These are phyloP conservation scores for Drosophila fulvimacula DNA, from an alignment of 2,888 invertebrate species.

Conservation along the genomic window DNA sequence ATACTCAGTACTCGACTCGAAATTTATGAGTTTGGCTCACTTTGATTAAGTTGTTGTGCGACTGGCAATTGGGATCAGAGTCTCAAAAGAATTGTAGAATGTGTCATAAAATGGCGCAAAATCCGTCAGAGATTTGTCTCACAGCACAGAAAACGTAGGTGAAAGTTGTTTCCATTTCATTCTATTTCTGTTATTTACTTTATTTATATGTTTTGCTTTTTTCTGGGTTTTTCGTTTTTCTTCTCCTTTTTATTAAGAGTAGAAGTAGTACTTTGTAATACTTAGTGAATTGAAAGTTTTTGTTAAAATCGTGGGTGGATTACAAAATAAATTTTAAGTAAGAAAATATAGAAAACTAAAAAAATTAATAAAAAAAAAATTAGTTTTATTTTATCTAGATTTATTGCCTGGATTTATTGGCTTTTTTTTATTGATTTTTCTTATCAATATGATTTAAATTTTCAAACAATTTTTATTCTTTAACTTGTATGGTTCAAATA, in stretches of 20 bases:
- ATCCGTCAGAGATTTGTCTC: conserved; percentile 46
- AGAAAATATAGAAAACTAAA: neutral
- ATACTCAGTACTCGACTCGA: conserved; percentile 33
- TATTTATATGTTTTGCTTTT: neutral
- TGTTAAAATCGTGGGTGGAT: neutral
- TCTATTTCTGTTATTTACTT: conserved; percentile 17
- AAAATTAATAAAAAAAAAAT: too few species aligned
- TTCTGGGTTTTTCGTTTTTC: neutral
- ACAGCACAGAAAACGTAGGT: conserved; percentile 40
- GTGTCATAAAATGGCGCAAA: conserved; percentile 67
- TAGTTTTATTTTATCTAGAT: too few species aligned
- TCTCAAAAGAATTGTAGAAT: conserved; percentile 47
- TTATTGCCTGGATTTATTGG: neutral
- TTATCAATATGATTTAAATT: neutral
- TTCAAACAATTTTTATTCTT: neutral
- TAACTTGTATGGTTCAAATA: too few species aligned
- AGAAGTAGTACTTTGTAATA: conserved; percentile 26
- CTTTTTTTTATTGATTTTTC: neutral
- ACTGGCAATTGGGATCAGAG: conserved; percentile 52
- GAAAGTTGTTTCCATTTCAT: conserved; percentile 49
- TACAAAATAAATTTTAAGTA: neutral
- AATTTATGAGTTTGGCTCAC: conserved; percentile 16
- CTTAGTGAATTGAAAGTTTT: conserved; percentile 29
- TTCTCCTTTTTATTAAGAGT: conserved; percentile 9
- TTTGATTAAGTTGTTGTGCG: conserved; percentile 62